phyloP scores from a whole-genome alignment of 2,888 invertebrate genomes.

The Nomada flava region DNA sequence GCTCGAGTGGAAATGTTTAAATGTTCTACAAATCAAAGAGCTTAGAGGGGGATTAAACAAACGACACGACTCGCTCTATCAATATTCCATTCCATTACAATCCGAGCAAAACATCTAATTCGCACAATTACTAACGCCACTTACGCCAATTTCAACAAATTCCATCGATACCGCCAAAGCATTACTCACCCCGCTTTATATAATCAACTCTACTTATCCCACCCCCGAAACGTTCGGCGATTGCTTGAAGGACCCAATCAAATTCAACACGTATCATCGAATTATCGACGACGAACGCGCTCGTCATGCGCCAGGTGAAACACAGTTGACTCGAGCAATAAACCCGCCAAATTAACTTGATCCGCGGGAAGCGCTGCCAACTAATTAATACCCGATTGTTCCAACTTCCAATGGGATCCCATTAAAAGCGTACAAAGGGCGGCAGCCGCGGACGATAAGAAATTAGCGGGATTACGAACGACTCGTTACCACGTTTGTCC shows the following conservation, averaged over 20 bases:
- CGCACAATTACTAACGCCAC: not conserved
- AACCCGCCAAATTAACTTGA: not conserved
- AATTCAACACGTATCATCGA: not conserved
- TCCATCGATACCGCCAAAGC: not conserved
- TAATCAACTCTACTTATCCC: not conserved
- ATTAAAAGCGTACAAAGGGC: slow-evolving; percentile 1
- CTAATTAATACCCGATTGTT: slow-evolving; percentile 32
- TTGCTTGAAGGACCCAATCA: not conserved
- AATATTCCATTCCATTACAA: too few species aligned
- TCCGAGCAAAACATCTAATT: not conserved
- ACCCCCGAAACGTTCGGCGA: not conserved
- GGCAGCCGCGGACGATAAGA: slow-evolving; percentile 35
- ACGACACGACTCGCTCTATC: too few species aligned
- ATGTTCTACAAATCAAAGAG: too few species aligned
- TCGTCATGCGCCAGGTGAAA: not conserved
- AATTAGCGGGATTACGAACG: slow-evolving; percentile 44
- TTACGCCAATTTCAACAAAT: not conserved
- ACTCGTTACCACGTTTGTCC: slow-evolving; percentile 42
- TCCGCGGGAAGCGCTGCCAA: slow-evolving; percentile 6
- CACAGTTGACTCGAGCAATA: not conserved
- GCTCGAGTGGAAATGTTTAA: too few species aligned
- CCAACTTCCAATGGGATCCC: not conserved
- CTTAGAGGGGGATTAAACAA: accelerated
- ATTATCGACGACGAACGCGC: not conserved
- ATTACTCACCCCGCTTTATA: not conserved